Evolutionary conservation across 2,113 vertebrate genomes (phyloP).

Genomic region (Xiphophorus couchianus): DNA sequence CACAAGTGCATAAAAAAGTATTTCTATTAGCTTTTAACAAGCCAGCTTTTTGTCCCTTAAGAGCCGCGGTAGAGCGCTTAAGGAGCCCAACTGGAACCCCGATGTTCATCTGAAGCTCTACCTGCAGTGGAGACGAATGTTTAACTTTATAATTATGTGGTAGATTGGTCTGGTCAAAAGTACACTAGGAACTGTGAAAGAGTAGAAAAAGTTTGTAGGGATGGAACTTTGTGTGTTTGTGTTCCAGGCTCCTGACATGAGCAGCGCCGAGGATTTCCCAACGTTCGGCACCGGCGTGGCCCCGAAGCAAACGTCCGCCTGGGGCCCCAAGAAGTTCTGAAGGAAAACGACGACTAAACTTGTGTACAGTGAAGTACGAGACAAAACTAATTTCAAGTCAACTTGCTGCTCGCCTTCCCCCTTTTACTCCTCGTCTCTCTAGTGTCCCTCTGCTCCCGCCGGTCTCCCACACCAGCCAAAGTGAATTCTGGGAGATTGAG

Average conservation of each 20-base stretch:
- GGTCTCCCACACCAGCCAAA: constrained; percentile 63
- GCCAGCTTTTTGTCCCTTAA: no score
- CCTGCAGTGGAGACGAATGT: no score
- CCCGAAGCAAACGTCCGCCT: constrained; percentile 82
- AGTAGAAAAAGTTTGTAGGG: not conserved
- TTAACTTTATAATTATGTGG: no score
- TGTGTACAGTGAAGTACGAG: constrained; percentile 50
- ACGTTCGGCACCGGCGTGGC: constrained; percentile 81
- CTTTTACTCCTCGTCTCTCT: constrained; percentile 9
- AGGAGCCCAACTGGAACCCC: no score
- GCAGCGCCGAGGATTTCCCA: constrained; percentile 85
- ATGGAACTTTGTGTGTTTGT: not conserved
- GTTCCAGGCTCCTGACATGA: constrained; percentile 84
- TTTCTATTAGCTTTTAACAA: no score
- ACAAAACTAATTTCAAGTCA: constrained; percentile 46
- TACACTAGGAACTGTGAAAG: no score
- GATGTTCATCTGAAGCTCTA: no score
- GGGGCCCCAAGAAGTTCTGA: constrained; percentile 87
- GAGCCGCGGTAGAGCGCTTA: no score
- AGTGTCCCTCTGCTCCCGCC: constrained; percentile 28
- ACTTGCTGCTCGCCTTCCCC: constrained; percentile 68
- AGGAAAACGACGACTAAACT: constrained; percentile 21
- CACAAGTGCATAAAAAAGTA: no score
- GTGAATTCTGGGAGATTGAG: constrained; percentile 60
- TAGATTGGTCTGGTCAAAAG: no score